Conservation (phyloP, 2,888 invertebrate species). For the Junonia oenone region DNA sequence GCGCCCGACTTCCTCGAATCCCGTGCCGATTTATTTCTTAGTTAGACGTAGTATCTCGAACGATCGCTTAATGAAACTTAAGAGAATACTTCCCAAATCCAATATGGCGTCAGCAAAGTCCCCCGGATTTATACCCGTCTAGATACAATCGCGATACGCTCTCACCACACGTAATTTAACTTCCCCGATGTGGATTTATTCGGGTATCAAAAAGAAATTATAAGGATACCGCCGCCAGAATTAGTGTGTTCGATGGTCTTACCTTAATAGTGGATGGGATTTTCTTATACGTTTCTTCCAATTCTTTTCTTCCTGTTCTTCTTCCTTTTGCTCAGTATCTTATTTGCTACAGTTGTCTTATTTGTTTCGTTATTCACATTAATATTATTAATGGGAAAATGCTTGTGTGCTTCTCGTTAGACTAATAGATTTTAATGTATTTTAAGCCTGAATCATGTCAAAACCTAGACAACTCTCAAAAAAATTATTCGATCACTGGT, state of each 20-base stretch:
- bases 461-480: no score
- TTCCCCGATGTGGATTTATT: constrained; percentile 58
- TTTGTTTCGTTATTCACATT: no score
- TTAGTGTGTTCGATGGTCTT: constrained; percentile 15
- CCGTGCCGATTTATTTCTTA: constrained; percentile 37
- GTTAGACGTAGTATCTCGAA: constrained; percentile 41
- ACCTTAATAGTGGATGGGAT: constrained; percentile 19
- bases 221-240: constrained; percentile 38
- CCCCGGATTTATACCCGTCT: constrained; percentile 61
- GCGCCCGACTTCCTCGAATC: constrained; percentile 38
- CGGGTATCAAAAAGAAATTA: constrained; percentile 73
- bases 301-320: constrained; percentile 7
- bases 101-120: constrained; percentile 58
- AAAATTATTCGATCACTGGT: no score
- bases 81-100: constrained; percentile 70
- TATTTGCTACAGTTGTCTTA: not conserved
- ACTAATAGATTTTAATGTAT: no score
- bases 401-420: no score
- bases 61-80: constrained; percentile 76
- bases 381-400: no score
- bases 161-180: constrained; percentile 71
- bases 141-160: constrained; percentile 66
- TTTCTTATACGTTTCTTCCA: constrained; percentile 3
- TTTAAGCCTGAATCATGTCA: no score
- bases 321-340: not conserved